Conservation (phyloP, 2,113 vertebrate genomes). For the Phoxinus phoxinus region DNA sequence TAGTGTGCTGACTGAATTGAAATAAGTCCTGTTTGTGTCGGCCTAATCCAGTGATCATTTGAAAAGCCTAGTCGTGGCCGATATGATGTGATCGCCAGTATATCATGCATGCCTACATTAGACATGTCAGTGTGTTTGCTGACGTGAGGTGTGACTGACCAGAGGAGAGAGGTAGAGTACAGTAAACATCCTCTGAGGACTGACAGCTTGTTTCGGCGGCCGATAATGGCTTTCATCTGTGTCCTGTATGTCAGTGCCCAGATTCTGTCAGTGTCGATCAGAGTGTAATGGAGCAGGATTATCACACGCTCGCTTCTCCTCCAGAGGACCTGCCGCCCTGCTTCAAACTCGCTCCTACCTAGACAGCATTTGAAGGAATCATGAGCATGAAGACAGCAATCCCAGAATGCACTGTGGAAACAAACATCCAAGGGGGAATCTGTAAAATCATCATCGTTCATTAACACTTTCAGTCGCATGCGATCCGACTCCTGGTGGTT, state of each 20-base stretch:
- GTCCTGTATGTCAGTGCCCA: slow-evolving; percentile 88
- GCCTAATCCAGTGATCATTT: neutral
- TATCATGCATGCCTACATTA: neutral
- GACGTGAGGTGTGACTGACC: neutral
- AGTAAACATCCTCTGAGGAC: slow-evolving; percentile 74
- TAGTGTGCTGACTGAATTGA: neutral
- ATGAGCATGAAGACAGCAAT: neutral
- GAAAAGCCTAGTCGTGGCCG: neutral
- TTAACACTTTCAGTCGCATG: too few species aligned
- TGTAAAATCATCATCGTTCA: neutral
- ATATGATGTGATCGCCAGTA: neutral
- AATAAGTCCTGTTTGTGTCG: neutral
- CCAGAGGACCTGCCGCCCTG: neutral
- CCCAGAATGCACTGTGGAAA: neutral
- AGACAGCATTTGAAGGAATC: neutral
- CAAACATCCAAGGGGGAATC: neutral
- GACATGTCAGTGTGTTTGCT: slow-evolving; percentile 24
- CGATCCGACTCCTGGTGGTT: too few species aligned
- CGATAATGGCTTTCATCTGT: slow-evolving; percentile 86
- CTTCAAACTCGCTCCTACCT: slow-evolving; percentile 44
- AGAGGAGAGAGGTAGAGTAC: slow-evolving; percentile 8
- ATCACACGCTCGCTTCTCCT: slow-evolving; percentile 64
- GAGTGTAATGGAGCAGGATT: slow-evolving; percentile 87
- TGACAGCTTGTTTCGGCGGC: slow-evolving; percentile 90
- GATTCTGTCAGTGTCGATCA: slow-evolving; percentile 92